A percentile compares a stretch with the other conserved stretches of the same genome.
phyloP scores from a whole-genome alignment of 2,797 vertebrate genomes.

The Leptoclinus maculatus region DNA sequence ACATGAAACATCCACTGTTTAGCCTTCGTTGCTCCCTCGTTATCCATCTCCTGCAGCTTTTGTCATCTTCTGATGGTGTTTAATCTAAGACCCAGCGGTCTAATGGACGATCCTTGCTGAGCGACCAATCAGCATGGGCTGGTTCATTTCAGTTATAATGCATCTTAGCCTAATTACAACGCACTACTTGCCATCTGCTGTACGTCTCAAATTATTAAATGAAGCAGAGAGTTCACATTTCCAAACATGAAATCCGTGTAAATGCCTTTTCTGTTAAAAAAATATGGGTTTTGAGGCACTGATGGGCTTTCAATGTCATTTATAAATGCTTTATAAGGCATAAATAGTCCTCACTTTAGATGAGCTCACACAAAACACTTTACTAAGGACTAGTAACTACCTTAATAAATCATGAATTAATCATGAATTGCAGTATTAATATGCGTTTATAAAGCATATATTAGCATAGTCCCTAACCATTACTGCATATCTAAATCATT shows the following conservation, averaged over 20 bases:
- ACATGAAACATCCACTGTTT: background rate
- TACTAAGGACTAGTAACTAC: too few relatives aligned
- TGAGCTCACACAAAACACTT: too few relatives aligned
- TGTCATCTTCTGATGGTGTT: background rate
- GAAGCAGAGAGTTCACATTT: background rate
- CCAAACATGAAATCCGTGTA: background rate
- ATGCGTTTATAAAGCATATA: too few relatives aligned
- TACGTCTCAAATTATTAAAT: background rate
- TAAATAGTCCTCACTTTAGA: too few relatives aligned
- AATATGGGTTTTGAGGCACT: too few relatives aligned
- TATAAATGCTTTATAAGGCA: too few relatives aligned
- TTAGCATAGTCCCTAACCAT: too few relatives aligned
- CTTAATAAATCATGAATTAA: too few relatives aligned
- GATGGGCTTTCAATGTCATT: too few relatives aligned
- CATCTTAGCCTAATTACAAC: background rate
- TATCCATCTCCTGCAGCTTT: background rate
- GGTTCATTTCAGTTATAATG: background rate
- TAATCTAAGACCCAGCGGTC: background rate
- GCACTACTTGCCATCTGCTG: background rate
- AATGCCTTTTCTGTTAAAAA: too few relatives aligned
- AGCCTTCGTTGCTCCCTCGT: background rate
- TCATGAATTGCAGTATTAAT: too few relatives aligned
- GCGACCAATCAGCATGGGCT: background rate
- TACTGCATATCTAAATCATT: too few relatives aligned
- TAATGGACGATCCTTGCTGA: background rate